These are phyloP conservation scores for Panurus biarmicus DNA, from an alignment of 2,113 vertebrate genomes.

Conservation along the genomic window DNA sequence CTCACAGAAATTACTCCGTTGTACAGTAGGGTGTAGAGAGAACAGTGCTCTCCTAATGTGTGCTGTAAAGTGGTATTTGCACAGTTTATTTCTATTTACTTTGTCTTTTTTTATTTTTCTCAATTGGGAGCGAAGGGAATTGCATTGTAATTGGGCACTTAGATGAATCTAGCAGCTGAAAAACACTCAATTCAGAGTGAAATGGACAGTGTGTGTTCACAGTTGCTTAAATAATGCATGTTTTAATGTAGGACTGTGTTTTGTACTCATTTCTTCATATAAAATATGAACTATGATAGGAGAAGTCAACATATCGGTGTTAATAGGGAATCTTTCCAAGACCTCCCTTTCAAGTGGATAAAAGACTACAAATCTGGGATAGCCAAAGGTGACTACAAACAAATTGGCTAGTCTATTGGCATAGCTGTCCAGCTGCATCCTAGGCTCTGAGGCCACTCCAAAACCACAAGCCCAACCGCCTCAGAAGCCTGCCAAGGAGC, in stretches of 20 bases:
- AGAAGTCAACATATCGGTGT: not conserved
- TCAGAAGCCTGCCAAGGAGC: constrained; percentile 54
- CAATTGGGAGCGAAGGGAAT: not conserved
- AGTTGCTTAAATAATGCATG: constrained; percentile 22
- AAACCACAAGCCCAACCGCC: constrained; percentile 57
- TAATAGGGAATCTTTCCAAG: constrained; percentile 41
- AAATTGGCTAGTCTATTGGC: constrained; percentile 50
- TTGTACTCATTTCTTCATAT: not conserved
- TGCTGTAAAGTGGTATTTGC: not conserved
- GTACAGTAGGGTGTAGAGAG: not conserved
- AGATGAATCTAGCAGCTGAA: constrained; percentile 8
- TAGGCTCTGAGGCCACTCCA: constrained; percentile 50
- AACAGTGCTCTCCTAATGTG: not conserved
- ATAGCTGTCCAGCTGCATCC: constrained; percentile 45
- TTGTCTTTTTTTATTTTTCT: not conserved
- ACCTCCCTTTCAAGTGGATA: constrained; percentile 53
- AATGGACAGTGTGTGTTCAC: not conserved
- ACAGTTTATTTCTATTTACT: constrained; percentile 13
- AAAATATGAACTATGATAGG: not conserved
- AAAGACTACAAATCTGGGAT: constrained; percentile 57
- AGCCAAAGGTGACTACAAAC: constrained; percentile 57
- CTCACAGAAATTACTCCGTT: not conserved
- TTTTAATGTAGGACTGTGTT: constrained; percentile 19
- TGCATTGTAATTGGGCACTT: not conserved
- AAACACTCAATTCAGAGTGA: not conserved